Evolutionary conservation across 2,888 invertebrate genomes (phyloP).

Genomic region (Cristatella mucedo): DNA sequence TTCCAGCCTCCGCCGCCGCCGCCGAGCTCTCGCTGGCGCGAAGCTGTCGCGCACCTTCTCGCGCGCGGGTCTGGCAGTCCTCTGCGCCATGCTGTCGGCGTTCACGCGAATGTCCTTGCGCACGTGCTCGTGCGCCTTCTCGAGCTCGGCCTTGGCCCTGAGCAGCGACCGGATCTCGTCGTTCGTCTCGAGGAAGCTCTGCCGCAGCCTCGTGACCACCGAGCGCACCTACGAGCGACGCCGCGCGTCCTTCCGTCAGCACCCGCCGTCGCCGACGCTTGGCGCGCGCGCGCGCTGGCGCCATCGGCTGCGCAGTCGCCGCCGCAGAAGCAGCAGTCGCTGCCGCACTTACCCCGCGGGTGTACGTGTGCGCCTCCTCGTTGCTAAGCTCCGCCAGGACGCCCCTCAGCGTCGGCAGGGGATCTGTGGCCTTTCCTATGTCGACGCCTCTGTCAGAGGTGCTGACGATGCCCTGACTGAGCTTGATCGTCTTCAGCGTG

Average conservation of each 20-base stretch:
- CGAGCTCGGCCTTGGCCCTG: slow-evolving; percentile 30
- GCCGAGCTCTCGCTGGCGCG: neutral
- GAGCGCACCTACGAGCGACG: slow-evolving; percentile 18
- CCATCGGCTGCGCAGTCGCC: too few species aligned
- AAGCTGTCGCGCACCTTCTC: slow-evolving; percentile 25
- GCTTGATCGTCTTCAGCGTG: slow-evolving; percentile 30
- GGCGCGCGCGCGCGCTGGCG: too few species aligned
- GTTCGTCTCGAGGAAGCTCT: slow-evolving; percentile 33
- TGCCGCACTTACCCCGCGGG: slow-evolving; percentile 19
- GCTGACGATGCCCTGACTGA: slow-evolving; percentile 27
- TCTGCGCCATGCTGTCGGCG: slow-evolving; percentile 26
- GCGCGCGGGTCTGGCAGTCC: slow-evolving; percentile 25
- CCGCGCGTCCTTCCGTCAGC: too few species aligned
- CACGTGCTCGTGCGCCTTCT: slow-evolving; percentile 32
- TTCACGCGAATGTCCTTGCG: slow-evolving; percentile 35
- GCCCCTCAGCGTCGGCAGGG: slow-evolving; percentile 34
- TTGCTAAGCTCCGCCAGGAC: slow-evolving; percentile 32
- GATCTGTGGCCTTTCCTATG: slow-evolving; percentile 29
- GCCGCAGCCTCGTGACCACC: slow-evolving; percentile 30
- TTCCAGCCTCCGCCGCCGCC: too few species aligned
- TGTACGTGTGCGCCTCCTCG: slow-evolving; percentile 32
- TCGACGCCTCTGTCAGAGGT: slow-evolving; percentile 30
- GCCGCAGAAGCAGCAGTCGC: too few species aligned
- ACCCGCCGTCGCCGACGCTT: too few species aligned
- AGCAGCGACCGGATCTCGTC: slow-evolving; percentile 35